phyloP scores from a whole-genome alignment of 2,113 vertebrate genomes.

The Ivindomyrus marchei region DNA sequence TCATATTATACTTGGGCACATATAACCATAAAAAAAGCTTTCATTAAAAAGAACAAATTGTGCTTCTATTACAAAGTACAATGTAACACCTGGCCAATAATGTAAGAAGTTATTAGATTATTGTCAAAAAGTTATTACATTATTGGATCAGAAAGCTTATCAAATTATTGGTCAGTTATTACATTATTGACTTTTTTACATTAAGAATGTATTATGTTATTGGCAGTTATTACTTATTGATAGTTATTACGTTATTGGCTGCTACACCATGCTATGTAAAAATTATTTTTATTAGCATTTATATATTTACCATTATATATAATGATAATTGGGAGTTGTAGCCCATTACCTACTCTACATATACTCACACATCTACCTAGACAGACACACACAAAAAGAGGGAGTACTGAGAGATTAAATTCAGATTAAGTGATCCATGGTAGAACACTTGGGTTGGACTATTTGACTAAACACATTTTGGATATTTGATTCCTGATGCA shows the following conservation, averaged over 20 bases:
- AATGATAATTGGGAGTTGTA: neutral
- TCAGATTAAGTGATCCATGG: constrained; percentile 23
- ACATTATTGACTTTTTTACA: neutral
- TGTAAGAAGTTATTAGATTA: neutral
- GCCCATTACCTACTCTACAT: neutral
- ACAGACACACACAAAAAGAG: constrained; percentile 15
- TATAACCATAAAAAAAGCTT: neutral
- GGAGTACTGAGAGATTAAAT: constrained; percentile 15
- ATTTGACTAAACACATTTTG: constrained; percentile 21
- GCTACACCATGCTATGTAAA: neutral
- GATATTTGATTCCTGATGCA: constrained; percentile 27
- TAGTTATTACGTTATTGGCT: neutral
- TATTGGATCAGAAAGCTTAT: neutral
- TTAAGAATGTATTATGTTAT: neutral
- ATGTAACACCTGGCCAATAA: neutral
- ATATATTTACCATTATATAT: neutral
- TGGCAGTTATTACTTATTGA: neutral
- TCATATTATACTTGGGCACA: neutral
- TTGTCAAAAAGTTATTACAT: neutral
- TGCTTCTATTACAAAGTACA: neutral
- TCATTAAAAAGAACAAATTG: neutral
- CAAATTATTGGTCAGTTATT: neutral
- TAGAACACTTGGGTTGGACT: constrained; percentile 9
- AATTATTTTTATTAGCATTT: neutral
- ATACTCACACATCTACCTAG: neutral